Conservation (phyloP, 2,113 vertebrate genomes). For the Tenebrosternarchus preto region DNA sequence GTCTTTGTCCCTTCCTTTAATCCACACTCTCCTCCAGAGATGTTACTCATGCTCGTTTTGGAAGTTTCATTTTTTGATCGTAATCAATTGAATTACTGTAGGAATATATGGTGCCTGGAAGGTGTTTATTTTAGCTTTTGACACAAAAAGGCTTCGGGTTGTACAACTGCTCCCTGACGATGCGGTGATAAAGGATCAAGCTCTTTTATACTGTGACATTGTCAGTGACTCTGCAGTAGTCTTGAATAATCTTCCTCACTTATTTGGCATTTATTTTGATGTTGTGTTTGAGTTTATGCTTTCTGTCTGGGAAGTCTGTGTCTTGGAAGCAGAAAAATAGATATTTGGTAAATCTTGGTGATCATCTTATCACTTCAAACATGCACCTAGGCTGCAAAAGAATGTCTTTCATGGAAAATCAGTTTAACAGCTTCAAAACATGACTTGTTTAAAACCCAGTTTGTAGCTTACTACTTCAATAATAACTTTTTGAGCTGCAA, state of each 20-base stretch:
- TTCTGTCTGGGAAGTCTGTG: background rate
- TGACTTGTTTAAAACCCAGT: background rate
- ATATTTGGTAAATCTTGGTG: slow-evolving; percentile 3
- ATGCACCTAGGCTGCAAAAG: background rate
- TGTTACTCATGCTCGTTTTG: background rate
- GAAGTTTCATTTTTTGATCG: background rate
- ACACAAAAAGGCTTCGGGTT: slow-evolving; percentile 8
- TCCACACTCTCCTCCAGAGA: background rate
- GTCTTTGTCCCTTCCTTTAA: background rate
- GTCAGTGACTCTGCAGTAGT: slow-evolving; percentile 25
- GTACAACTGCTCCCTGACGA: slow-evolving; percentile 6
- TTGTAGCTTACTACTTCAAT: slow-evolving; percentile 24
- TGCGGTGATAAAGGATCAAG: background rate
- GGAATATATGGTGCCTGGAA: background rate
- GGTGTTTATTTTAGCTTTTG: slow-evolving; percentile 6
- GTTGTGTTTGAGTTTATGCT: background rate
- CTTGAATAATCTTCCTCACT: slow-evolving; percentile 40
- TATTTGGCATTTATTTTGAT: slow-evolving; percentile 21
- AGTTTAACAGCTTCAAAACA: background rate
- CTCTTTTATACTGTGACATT: slow-evolving; percentile 27
- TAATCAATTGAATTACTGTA: slow-evolving; percentile 26
- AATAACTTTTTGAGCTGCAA: too few species aligned
- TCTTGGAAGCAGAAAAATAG: background rate
- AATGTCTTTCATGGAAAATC: slow-evolving; percentile 21
- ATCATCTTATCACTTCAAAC: slow-evolving; percentile 13